phyloP scores from a whole-genome alignment of 2,888 invertebrate species.

The Pseudoips prasinana region DNA sequence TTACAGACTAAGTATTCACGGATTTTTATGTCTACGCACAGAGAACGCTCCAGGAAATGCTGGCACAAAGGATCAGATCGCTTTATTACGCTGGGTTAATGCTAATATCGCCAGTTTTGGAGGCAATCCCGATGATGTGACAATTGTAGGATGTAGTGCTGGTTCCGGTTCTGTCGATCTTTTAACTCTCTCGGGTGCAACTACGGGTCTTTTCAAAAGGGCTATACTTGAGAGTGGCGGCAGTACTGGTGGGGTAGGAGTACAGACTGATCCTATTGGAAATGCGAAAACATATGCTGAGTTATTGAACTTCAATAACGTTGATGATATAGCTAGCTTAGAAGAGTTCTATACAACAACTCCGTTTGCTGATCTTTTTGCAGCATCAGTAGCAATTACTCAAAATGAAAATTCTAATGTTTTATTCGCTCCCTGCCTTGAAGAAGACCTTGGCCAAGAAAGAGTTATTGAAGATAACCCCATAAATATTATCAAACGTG shows the following conservation, averaged over 20 bases:
- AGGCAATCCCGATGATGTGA: constrained; percentile 58
- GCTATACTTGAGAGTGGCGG: constrained; percentile 53
- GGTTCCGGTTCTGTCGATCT: constrained; percentile 52
- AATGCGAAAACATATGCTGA: constrained; percentile 48
- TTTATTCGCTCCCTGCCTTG: constrained; percentile 36
- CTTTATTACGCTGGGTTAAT: constrained; percentile 40
- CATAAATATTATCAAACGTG: constrained; percentile 40
- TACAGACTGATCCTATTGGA: constrained; percentile 48
- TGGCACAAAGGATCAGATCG: constrained; percentile 44
- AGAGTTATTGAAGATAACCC: constrained; percentile 46
- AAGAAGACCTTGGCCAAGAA: constrained; percentile 28
- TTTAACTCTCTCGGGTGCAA: constrained; percentile 45
- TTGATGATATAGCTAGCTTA: constrained; percentile 41
- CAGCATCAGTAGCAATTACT: constrained; percentile 2
- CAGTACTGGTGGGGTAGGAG: constrained; percentile 33
- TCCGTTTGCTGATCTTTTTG: constrained; percentile 35
- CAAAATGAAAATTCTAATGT: constrained; percentile 16
- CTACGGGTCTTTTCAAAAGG: constrained; percentile 51
- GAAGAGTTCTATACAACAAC: constrained; percentile 51
- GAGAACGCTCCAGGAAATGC: constrained; percentile 43
- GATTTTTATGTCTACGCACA: constrained; percentile 46
- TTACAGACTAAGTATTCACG: constrained; percentile 45
- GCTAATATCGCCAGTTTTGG: constrained; percentile 54
- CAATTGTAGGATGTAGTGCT: constrained; percentile 52
- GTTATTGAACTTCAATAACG: constrained; percentile 35